Evolutionary conservation across 1,140 invertebrate species (phyloP).

Genomic region (Eulimnadia texana): DNA sequence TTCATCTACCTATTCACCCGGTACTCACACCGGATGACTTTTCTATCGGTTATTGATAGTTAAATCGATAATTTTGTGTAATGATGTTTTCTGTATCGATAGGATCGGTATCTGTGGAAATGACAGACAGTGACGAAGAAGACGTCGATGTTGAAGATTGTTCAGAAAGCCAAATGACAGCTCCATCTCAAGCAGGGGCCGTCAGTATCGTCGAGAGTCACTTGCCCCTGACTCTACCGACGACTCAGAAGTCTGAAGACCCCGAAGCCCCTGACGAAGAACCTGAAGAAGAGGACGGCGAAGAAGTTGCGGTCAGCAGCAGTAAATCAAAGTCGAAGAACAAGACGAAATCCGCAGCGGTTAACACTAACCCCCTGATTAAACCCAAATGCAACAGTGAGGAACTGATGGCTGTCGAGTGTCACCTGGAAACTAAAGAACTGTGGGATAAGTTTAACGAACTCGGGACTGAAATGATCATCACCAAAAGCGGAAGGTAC

Average conservation of each 20-base stretch:
- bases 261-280: background rate
- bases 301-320: background rate
- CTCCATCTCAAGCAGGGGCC: background rate
- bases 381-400: slow-evolving; percentile 38
- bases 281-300: background rate
- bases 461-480: slow-evolving; percentile 97
- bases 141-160: background rate
- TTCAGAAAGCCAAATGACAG: background rate
- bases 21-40: no score
- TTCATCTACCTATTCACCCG: no score
- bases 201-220: background rate
- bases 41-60: no score
- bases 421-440: slow-evolving; percentile 81
- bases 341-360: background rate
- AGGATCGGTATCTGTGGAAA: background rate
- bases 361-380: slow-evolving; percentile 23
- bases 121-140: background rate
- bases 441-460: slow-evolving; percentile 88
- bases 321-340: slow-evolving; percentile 4
- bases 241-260: background rate
- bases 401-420: slow-evolving; percentile 60
- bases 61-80: no score
- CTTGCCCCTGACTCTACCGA: background rate
- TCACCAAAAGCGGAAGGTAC: slow-evolving; percentile 95
- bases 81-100: no score